Evolutionary conservation across 2,113 vertebrate genomes (phyloP), one percentile per base, ranked within the genome.

Genomic region (Cyphomyrus discorhynchus): DNA sequence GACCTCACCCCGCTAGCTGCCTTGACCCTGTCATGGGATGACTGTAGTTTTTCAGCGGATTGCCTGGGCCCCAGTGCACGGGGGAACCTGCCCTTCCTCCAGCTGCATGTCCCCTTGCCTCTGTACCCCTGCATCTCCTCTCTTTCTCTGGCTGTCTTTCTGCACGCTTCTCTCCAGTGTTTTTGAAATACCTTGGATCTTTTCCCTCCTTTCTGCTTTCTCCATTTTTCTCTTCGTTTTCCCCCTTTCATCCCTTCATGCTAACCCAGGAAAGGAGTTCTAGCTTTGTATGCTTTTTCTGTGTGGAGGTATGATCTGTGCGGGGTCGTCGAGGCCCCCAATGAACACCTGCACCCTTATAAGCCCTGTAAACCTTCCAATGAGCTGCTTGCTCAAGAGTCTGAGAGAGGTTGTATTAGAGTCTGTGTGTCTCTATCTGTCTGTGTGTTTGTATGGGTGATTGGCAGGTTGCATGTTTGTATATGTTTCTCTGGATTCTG

Each of bases 201-300:
- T 87, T 70, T 88, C 89, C 87, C 56, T 86, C 49, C 46, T 53
- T 84, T 47, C 45, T 5, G 58, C 17, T 49, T 15, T 88, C 85
- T 88, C 52, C 85, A 86, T 49, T 47, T 82, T 84, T 42, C 46
- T 86, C 74, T 56, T 35, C 53, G 45, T 87, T 52, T 88, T 31
- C 93, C 88, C 87, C 74, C 88, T 92, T 92, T 89, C 94, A 84
- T 47, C 53, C 21, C 0, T 35, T 56, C 58, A 24, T 17, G 4
- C 21, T 52, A n/a, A 39, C 49, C 87, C 5, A 24, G 82, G 39
- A n/a, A 21, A 84, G 35, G 21, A 84, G 39, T n/a, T 24, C 15
- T 45, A 46, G 35, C 35, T 39, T 58, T 7, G 49, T 19, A 58
- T 46, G 15, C 52, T 86, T 45, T 39, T 58, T 87, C 86, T n/a